Evolutionary conservation across 2,888 invertebrate species (phyloP).

Genomic region (Orgyia antiqua): DNA sequence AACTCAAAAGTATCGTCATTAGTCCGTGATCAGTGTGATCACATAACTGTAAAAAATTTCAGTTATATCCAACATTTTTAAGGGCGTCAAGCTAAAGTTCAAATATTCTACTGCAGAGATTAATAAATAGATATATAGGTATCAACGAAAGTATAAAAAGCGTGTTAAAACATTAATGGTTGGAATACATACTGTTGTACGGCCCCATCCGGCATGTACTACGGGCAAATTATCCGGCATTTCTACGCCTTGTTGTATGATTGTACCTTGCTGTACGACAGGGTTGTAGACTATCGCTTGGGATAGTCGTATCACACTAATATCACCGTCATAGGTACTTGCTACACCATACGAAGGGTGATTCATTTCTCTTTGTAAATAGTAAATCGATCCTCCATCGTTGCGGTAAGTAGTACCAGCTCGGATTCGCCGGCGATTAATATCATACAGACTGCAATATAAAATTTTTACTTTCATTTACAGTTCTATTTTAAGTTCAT

Average conservation of each 20-base stretch:
- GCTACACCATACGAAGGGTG: slow-evolving; percentile 37
- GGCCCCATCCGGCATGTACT: slow-evolving; percentile 46
- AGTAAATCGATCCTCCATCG: slow-evolving; percentile 37
- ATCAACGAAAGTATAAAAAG: too few relatives aligned
- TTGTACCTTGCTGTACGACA: slow-evolving; percentile 25
- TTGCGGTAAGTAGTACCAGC: slow-evolving; percentile 44
- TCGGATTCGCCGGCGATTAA: slow-evolving; percentile 35
- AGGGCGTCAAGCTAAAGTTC: too few relatives aligned
- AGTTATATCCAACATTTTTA: too few relatives aligned
- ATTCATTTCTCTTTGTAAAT: slow-evolving; percentile 23
- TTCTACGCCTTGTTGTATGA: slow-evolving; percentile 14
- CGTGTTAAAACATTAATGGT: too few relatives aligned
- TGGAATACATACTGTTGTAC: slow-evolving; percentile 29
- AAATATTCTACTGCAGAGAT: too few relatives aligned
- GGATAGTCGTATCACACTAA: slow-evolving; percentile 31
- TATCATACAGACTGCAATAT: slow-evolving; percentile 9
- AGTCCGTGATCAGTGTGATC: too few relatives aligned
- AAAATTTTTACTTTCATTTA: background rate
- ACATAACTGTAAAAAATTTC: too few relatives aligned
- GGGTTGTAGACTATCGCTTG: slow-evolving; percentile 21
- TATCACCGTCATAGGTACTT: slow-evolving; percentile 34
- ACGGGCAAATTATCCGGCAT: slow-evolving; percentile 35
- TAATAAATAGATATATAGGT: too few relatives aligned
- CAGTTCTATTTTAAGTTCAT: too few relatives aligned
- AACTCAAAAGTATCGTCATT: too few relatives aligned